These are phyloP conservation scores for Blomia tropicalis DNA, from an alignment of 2,888 invertebrate species.

Conservation along the genomic window DNA sequence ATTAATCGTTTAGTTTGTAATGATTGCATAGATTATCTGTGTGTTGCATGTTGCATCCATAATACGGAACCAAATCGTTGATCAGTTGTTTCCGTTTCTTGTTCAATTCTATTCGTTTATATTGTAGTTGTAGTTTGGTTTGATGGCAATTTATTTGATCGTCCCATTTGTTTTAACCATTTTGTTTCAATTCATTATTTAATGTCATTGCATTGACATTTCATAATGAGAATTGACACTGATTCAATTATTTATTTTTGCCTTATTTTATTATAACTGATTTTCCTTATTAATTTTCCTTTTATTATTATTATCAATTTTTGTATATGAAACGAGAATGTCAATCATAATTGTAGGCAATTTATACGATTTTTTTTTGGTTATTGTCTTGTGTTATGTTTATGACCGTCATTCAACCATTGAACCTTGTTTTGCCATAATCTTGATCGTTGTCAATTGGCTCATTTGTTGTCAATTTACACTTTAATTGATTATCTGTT, in stretches of 20 bases:
- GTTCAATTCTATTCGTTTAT: neutral
- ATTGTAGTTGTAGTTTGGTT: neutral
- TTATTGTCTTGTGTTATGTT: too few species aligned
- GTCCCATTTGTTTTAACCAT: neutral
- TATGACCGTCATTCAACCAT: too few species aligned
- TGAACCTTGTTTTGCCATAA: too few species aligned
- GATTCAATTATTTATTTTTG: neutral
- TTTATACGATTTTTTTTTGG: too few species aligned
- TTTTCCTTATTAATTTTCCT: constrained; percentile 23
- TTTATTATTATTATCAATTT: constrained; percentile 19
- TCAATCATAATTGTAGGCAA: too few species aligned
- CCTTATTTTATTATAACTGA: constrained; percentile 20
- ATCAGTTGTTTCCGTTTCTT: constrained; percentile 8
- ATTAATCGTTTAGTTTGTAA: too few species aligned
- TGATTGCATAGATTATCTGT: too few species aligned
- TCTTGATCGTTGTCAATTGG: too few species aligned
- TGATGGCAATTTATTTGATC: too few species aligned
- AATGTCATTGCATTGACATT: too few species aligned
- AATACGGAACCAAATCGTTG: too few species aligned
- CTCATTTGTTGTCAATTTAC: neutral
- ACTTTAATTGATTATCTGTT: neutral
- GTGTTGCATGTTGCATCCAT: too few species aligned
- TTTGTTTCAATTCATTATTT: neutral
- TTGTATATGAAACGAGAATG: constrained; percentile 3
- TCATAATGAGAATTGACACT: neutral